These are phyloP conservation scores for Heteromurus nitidus DNA, from an alignment of 2,888 invertebrate genomes.

Conservation along the genomic window DNA sequence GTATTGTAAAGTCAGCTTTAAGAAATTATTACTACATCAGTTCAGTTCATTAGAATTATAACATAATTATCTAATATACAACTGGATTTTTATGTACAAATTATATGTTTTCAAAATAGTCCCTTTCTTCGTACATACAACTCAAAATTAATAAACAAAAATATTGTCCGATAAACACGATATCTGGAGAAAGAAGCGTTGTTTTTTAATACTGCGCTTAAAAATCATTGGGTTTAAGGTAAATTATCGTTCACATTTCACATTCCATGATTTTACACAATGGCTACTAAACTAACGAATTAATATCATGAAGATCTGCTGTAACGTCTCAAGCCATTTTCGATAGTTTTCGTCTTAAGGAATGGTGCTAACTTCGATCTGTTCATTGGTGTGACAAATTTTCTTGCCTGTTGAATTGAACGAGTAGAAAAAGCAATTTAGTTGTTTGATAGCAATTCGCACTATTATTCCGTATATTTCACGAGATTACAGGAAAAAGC, in stretches of 20 bases:
- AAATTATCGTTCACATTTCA: background rate
- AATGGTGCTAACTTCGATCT: conserved; percentile 63
- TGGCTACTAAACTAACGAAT: too few relatives aligned
- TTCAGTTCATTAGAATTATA: background rate
- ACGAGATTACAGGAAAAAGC: too few relatives aligned
- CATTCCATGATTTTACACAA: background rate
- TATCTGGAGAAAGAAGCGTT: too few relatives aligned
- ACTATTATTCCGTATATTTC: background rate
- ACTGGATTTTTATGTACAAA: too few relatives aligned
- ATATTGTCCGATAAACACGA: too few relatives aligned
- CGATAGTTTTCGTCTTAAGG: conserved; percentile 66
- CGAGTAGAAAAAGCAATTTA: background rate
- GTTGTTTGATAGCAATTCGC: background rate
- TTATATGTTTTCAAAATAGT: too few relatives aligned
- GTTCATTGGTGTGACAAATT: conserved; percentile 69
- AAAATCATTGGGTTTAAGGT: conserved; percentile 13
- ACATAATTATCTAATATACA: background rate
- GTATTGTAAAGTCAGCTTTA: background rate
- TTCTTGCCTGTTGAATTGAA: conserved; percentile 49
- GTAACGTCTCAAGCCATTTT: conserved; percentile 70
- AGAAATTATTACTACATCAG: background rate
- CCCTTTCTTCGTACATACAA: too few relatives aligned
- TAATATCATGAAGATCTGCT: conserved; percentile 31
- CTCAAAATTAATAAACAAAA: too few relatives aligned
- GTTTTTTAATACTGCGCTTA: conserved; percentile 32